Percentiles rank a stretch among this genome's conserved stretches.
Conservation (phyloP, 2,888 invertebrate species). For the Scrobipalpa atriplicella region DNA sequence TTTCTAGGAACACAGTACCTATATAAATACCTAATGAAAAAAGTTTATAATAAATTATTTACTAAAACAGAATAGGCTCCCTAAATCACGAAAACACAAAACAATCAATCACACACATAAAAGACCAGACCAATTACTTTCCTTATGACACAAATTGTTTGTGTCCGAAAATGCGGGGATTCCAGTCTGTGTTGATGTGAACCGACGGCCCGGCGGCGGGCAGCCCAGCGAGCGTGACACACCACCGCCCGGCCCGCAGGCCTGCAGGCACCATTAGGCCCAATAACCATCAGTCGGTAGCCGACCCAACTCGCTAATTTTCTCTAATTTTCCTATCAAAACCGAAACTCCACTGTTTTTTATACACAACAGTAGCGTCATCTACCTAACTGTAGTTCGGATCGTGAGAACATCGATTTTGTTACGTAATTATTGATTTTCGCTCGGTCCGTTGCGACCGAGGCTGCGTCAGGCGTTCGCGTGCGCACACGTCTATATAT, state of each 20-base stretch:
- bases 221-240: constrained; percentile 70
- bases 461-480: constrained; percentile 55
- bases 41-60: not conserved
- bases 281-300: constrained; percentile 81
- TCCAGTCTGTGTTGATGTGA: constrained; percentile 55
- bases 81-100: constrained; percentile 5
- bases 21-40: not conserved
- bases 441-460: constrained; percentile 42
- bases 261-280: constrained; percentile 77
- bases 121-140: not conserved
- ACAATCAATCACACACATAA: constrained; percentile 23
- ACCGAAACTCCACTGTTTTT: constrained; percentile 69
- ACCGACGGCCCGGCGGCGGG: constrained; percentile 41
- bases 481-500: constrained; percentile 47
- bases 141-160: constrained; percentile 17
- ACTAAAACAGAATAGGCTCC: not conserved
- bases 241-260: constrained; percentile 59
- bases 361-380: constrained; percentile 59
- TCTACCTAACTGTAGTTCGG: constrained; percentile 59
- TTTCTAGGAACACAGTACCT: not conserved
- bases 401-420: constrained; percentile 70
- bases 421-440: constrained; percentile 69
- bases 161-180: constrained; percentile 16
- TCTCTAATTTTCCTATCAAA: constrained; percentile 82
- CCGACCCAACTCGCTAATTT: constrained; percentile 73